phyloP scores from a whole-genome alignment of 2,888 invertebrate species.

The Acleris literana region DNA sequence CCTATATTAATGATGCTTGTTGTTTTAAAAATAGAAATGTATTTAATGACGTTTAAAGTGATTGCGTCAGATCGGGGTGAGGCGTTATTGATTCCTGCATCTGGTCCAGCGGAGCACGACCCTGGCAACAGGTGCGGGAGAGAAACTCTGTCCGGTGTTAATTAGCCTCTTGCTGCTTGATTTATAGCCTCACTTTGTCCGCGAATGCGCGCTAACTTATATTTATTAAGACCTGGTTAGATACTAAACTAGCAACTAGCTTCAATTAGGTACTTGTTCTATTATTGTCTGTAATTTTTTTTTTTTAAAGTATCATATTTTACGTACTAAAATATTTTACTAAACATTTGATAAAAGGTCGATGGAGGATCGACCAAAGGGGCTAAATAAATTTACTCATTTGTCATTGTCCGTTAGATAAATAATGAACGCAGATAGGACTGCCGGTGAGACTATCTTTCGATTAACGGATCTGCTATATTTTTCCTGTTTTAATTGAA shows the following conservation, averaged over 20 bases:
- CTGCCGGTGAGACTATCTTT: slow-evolving; percentile 23
- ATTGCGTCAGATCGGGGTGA: neutral
- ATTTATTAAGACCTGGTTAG: slow-evolving; percentile 7
- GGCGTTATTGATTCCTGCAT: slow-evolving; percentile 25
- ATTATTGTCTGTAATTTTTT: neutral
- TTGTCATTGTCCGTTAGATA: slow-evolving; percentile 30
- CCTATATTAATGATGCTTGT: too few relatives aligned
- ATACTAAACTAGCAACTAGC: slow-evolving; percentile 6
- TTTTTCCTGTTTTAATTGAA: slow-evolving; percentile 42
- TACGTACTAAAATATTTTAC: too few relatives aligned
- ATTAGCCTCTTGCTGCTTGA: slow-evolving; percentile 69
- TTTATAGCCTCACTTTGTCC: slow-evolving; percentile 67
- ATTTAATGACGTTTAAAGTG: neutral
- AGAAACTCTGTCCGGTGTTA: slow-evolving; percentile 60
- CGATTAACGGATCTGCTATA: slow-evolving; percentile 28
- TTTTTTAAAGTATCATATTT: too few relatives aligned
- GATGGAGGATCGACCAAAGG: neutral
- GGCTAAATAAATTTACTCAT: slow-evolving; percentile 12
- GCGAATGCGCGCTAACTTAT: slow-evolving; percentile 41
- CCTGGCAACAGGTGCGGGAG: slow-evolving; percentile 62
- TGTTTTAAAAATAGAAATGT: too few relatives aligned
- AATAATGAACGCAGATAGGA: slow-evolving; percentile 30
- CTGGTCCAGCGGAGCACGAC: slow-evolving; percentile 38
- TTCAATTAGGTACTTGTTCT: neutral
- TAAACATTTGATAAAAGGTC: too few relatives aligned